Evolutionary conservation across 2,113 vertebrate species (phyloP).

Genomic region (Heterochromis multidens): DNA sequence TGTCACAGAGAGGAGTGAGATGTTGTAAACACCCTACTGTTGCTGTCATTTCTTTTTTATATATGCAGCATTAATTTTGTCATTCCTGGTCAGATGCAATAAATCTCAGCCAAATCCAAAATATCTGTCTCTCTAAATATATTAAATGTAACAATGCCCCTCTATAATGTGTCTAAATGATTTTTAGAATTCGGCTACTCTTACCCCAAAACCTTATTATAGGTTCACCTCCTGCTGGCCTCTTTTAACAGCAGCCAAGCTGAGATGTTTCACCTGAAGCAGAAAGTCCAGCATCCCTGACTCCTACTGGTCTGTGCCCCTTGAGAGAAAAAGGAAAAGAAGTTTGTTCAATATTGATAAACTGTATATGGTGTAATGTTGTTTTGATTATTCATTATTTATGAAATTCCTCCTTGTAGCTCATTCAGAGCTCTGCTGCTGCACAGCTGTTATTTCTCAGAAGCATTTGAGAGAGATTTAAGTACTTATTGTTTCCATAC

Average conservation of each 20-base stretch:
- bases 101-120: not conserved
- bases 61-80: not conserved
- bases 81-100: not conserved
- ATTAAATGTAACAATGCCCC: not conserved
- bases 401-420: not conserved
- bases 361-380: not conserved
- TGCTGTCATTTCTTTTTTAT: not conserved
- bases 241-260: not conserved
- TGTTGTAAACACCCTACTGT: not conserved
- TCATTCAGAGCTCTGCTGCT: not conserved
- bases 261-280: not conserved
- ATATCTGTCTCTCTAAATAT: not conserved
- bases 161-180: not conserved
- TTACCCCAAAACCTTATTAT: not conserved
- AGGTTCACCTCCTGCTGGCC: not conserved
- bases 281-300: not conserved
- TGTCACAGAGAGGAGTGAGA: not conserved
- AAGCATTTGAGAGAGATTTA: not conserved
- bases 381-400: not conserved
- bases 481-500: not conserved
- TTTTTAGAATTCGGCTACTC: not conserved
- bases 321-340: not conserved
- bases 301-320: not conserved
- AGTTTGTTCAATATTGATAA: not conserved
- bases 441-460: not conserved